Evolutionary conservation across 2,797 vertebrate species (phyloP).

Genomic region (Gymnodraco acuticeps): DNA sequence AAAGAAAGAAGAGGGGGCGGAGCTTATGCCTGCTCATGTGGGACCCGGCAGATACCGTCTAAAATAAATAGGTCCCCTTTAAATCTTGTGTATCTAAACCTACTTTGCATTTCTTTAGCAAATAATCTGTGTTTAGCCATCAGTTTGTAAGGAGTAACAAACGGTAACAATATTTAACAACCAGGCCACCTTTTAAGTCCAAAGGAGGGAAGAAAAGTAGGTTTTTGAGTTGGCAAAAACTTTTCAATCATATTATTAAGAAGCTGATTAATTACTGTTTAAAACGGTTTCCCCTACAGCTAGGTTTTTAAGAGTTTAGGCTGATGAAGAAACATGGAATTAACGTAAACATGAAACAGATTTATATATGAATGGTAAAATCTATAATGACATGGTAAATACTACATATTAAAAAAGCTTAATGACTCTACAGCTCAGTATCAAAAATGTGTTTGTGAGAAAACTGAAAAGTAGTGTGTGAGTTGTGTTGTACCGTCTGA

Average conservation of each 20-base stretch:
- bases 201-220: background rate
- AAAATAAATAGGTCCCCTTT: too few relatives aligned
- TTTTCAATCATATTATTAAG: background rate
- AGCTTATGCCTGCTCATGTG: too few relatives aligned
- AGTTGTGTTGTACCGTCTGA: conserved; percentile 86
- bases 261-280: background rate
- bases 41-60: too few relatives aligned
- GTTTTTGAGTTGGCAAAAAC: background rate
- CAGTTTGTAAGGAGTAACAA: background rate
- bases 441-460: background rate
- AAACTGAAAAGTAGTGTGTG: background rate
- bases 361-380: background rate
- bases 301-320: background rate
- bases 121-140: background rate
- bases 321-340: background rate
- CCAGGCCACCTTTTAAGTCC: background rate
- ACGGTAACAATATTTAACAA: background rate
- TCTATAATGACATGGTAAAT: background rate
- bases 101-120: background rate
- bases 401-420: background rate
- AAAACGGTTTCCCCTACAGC: background rate
- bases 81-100: background rate
- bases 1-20: too few relatives aligned
- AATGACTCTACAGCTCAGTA: background rate
- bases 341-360: background rate